These are phyloP conservation scores for Catharus fuscescens DNA, from an alignment of 2,113 vertebrate species.

Conservation along the genomic window DNA sequence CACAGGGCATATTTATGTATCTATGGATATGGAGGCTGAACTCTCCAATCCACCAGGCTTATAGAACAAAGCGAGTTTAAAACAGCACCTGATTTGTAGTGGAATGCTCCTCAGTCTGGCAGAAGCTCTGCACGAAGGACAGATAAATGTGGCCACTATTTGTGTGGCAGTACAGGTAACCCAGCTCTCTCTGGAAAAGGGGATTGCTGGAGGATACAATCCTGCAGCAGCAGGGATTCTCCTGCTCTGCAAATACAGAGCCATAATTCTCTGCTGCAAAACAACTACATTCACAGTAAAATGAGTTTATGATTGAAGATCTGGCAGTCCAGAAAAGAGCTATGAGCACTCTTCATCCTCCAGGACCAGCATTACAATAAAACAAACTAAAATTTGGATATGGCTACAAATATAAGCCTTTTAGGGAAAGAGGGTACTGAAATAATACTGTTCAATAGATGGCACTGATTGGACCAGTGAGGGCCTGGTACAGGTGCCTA, in stretches of 20 bases:
- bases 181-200: neutral
- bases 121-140: neutral
- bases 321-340: neutral
- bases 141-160: accelerated
- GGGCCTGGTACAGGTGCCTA: neutral
- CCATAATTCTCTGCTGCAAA: neutral
- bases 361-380: neutral
- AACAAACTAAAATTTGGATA: neutral
- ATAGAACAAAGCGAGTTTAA: neutral
- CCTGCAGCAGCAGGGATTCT: neutral
- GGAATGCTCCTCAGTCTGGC: neutral
- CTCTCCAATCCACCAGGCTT: neutral
- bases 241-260: neutral
- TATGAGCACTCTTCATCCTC: neutral
- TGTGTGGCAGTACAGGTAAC: neutral
- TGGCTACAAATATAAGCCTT: neutral
- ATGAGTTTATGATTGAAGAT: neutral
- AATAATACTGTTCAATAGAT: neutral
- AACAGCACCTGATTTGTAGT: neutral
- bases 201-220: neutral
- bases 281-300: neutral
- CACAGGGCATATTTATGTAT: constrained; percentile 40
- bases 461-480: neutral
- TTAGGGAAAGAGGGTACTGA: neutral
- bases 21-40: neutral